Evolutionary conservation across 2,888 invertebrate species (phyloP), one percentile per base, ranked within the genome.

Genomic region (Tethea ocularis): DNA sequence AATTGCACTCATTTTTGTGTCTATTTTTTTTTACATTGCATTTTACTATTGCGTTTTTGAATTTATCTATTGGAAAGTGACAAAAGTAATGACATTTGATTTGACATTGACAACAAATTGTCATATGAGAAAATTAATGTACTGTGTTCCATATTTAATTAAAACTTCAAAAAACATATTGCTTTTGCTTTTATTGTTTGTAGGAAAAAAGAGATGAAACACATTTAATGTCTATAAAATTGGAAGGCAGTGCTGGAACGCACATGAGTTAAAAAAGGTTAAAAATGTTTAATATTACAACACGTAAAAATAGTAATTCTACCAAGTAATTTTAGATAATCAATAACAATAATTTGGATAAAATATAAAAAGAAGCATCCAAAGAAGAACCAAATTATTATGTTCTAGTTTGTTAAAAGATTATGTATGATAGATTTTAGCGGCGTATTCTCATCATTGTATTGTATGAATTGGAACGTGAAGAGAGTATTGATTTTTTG

Each of bases 1-100:
- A 75, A 96, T 92, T 75, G 93, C 93, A 91, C 95, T 95, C 95
- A 95, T 95, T 89, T 87, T 92, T 78, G 59, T 60, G 26, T 57
- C 65, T 74, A 73, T 72, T 76, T 80, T 72, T 74, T 68, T 77
- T 83, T 74, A 79, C 84, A 83, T 84, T 83, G 77, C 84, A 80
- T 71, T 75, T 75, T 80, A 75, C 76, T 86, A 88, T 83, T 91
- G 86, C 89, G 89, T 87, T 87, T 83, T 87, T 83, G 83, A 80
- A 77, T 83, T 83, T 54, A 33, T 33, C 83, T 83, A 81, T 76
- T 81, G 76, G 69, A 69, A 6, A 62, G 57, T 61, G 61, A 58
- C 59, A 61, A 59, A 51, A n/a, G n/a, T 67, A 61, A 59, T 51
- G 67, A 69, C 70, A 60, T n/a, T n/a, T n/a, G n/a, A n/a, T n/a